Conservation (phyloP, 2,888 invertebrate genomes). For the Mythimna impura region DNA sequence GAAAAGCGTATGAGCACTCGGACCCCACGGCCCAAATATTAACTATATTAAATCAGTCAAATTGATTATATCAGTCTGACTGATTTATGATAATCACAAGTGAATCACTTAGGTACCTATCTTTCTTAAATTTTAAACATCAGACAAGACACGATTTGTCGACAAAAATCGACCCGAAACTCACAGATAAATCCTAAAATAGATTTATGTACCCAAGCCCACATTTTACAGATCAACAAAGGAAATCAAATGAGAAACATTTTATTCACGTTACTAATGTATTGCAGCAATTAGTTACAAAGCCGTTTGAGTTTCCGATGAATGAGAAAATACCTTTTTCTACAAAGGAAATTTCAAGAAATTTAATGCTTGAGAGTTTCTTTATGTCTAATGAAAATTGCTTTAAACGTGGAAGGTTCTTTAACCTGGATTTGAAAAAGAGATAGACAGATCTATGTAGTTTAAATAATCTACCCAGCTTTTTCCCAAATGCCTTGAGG, state of each 20-base stretch:
- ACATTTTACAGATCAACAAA: slow-evolving; percentile 22
- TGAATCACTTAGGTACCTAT: neutral
- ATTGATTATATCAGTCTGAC: neutral
- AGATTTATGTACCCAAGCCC: neutral
- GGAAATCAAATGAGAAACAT: slow-evolving; percentile 44
- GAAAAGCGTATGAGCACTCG: too few relatives aligned
- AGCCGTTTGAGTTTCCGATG: slow-evolving; percentile 50
- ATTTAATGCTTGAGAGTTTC: slow-evolving; percentile 40
- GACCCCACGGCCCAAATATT: too few relatives aligned
- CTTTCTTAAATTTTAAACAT: neutral
- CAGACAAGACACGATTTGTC: neutral
- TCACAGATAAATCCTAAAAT: slow-evolving; percentile 7
- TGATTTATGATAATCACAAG: neutral
- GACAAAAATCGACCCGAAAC: neutral
- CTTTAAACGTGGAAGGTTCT: slow-evolving; percentile 24
- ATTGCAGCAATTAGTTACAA: slow-evolving; percentile 56
- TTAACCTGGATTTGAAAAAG: slow-evolving; percentile 7
- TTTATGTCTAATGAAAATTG: slow-evolving; percentile 45
- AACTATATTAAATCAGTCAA: too few relatives aligned
- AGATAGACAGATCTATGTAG: neutral
- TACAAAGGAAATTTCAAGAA: slow-evolving; percentile 48
- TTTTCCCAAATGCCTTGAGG: too few relatives aligned
- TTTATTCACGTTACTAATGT: slow-evolving; percentile 39
- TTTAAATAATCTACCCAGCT: neutral
- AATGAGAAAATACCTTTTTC: slow-evolving; percentile 54